Evolutionary conservation across 53 echinoderm and acorn worm species (phyloP), one percentile per base, ranked within the genome.

Genomic region (Paracentrotus lividus): DNA sequence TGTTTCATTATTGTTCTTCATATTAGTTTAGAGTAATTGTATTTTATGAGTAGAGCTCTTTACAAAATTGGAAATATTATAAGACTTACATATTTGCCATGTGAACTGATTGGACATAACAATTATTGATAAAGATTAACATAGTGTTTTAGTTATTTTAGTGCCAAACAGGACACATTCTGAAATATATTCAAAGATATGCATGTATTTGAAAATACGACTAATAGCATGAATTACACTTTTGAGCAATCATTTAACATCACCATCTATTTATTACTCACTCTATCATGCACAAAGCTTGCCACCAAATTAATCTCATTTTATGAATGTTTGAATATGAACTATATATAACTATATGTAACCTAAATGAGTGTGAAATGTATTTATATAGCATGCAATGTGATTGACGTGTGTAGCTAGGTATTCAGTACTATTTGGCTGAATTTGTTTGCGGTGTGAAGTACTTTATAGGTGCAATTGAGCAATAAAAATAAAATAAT

Each of bases 301-400:
- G 81, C 42, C 47, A 26, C 81, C 81, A 81, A 81, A 81, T 45
- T 81, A 45, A 81, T 18, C 44, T 81, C 49, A 12, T 42, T 47
- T 0, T 81, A 5, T 36, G 16, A 18, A 14, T 40, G 72, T 36
- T 40, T 72, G 72, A 72, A 72, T 36, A 72, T 18, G 81, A 81
- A 12, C 9, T 81, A 45, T 81, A 81, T 81, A 77, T 43, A 45
- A 12, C 47, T 45, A n/a, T 26, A 45, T 81, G 47, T 81, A 45
- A 26, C 44, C n/a, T 33, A 10, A 20, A 7, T 24, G n/a, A 43
- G 77, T 77, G 77, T 77, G 77, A 77, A 77, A 77, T 47, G 47
- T 81, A 81, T 81, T 81, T 81, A 81, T 81, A 44, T 23, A 81
- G 81, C 81, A 81, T 81, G 81, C 81, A 81, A 47, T 81, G 81